Evolutionary conservation across 2,888 invertebrate species (phyloP).

Genomic region (Zygaena filipendulae): DNA sequence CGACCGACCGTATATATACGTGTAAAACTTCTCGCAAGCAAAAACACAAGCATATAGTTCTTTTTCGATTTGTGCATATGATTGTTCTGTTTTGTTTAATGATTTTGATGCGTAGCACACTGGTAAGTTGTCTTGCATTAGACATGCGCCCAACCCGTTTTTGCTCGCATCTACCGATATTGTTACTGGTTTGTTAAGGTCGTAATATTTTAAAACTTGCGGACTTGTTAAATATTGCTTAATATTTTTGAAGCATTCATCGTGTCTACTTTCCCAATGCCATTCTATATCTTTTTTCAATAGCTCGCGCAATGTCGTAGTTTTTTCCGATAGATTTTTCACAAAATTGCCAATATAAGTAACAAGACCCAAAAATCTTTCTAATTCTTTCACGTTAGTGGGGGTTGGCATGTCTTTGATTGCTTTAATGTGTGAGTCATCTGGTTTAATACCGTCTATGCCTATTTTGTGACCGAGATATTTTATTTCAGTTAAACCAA

Average conservation of each 20-base stretch:
- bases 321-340: too few species aligned
- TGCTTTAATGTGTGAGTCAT: slow-evolving; percentile 2
- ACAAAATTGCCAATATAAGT: slow-evolving; percentile 3
- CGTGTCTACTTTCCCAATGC: slow-evolving; percentile 10
- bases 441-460: slow-evolving; percentile 2
- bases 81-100: slow-evolving; percentile 13
- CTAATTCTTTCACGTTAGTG: slow-evolving; percentile 5
- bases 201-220: slow-evolving; percentile 1
- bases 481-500: slow-evolving; percentile 6
- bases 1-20: slow-evolving; percentile 12
- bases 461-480: slow-evolving; percentile 6
- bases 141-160: slow-evolving; percentile 4
- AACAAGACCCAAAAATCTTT: slow-evolving; percentile 5
- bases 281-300: slow-evolving; percentile 12
- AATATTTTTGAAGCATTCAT: background rate
- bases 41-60: slow-evolving; percentile 17
- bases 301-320: slow-evolving; percentile 3
- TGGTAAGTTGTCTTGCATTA: slow-evolving; percentile 9
- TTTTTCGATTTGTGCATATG: slow-evolving; percentile 15
- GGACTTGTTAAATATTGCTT: background rate
- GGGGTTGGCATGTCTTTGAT: slow-evolving; percentile 4
- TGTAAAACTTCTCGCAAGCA: slow-evolving; percentile 16
- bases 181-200: slow-evolving; percentile 3
- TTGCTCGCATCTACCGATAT: slow-evolving; percentile 6
- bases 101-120: slow-evolving; percentile 13